phyloP scores from a whole-genome alignment of 2,797 vertebrate species.

The Glossophaga mutica region DNA sequence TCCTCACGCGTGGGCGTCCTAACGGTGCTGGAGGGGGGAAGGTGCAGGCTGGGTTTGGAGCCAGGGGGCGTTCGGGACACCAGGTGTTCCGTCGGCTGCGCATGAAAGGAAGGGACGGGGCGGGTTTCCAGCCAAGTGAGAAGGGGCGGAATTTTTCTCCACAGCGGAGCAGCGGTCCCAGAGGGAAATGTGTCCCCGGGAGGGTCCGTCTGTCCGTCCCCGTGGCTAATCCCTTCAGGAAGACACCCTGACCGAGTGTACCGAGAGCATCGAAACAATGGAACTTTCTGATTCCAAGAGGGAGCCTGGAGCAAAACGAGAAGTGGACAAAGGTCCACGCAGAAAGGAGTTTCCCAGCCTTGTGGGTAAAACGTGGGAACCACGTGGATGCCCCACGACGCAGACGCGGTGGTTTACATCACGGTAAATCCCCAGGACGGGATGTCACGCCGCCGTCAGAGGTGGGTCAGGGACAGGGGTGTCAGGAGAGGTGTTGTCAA shows the following conservation, averaged over 20 bases:
- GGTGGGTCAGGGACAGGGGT: not conserved
- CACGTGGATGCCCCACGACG: rapidly evolving
- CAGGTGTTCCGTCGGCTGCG: not conserved
- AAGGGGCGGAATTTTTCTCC: not conserved
- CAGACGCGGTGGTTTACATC: rapidly evolving
- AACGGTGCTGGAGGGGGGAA: not conserved
- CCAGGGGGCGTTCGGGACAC: not conserved
- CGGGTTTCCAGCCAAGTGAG: not conserved
- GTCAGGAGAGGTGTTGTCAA: not conserved
- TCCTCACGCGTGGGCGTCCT: not conserved
- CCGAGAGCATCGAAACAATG: not conserved
- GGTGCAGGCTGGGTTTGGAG: not conserved
- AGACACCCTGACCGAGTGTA: rapidly evolving
- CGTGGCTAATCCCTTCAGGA: not conserved
- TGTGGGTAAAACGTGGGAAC: too few species aligned
- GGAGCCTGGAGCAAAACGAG: not conserved
- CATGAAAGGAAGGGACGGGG: not conserved
- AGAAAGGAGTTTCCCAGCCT: not conserved
- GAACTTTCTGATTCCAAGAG: not conserved
- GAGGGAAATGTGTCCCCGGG: not conserved
- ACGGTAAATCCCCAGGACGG: rapidly evolving
- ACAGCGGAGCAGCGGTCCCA: too few species aligned
- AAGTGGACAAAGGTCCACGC: not conserved
- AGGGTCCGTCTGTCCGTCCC: too few species aligned
- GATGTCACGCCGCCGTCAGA: too few species aligned